Evolutionary conservation across 2,888 invertebrate genomes (phyloP).

Genomic region (Meloe dianella): DNA sequence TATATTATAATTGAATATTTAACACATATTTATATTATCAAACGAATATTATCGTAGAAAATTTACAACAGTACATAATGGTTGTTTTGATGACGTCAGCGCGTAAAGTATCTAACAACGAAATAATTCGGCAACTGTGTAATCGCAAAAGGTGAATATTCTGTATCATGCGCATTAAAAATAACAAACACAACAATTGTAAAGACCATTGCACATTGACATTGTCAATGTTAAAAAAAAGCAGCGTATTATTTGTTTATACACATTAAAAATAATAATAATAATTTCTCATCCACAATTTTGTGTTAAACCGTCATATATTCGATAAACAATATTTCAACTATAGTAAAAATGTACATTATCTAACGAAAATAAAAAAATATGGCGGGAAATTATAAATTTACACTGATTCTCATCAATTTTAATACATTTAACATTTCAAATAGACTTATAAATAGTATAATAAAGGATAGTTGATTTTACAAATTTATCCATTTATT

Average conservation of each 20-base stretch:
- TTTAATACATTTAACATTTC: neutral
- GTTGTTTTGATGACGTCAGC: slow-evolving; percentile 9
- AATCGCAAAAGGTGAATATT: slow-evolving; percentile 11
- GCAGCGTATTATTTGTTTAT: neutral
- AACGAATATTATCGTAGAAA: neutral
- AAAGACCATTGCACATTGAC: neutral
- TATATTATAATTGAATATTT: neutral
- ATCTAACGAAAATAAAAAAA: neutral
- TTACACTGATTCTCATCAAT: neutral
- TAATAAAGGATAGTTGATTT: too few species aligned
- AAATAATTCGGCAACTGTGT: slow-evolving; percentile 12
- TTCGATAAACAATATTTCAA: neutral
- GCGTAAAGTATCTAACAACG: slow-evolving; percentile 2
- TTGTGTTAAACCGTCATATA: neutral
- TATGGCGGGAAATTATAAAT: slow-evolving; percentile 6
- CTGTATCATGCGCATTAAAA: slow-evolving; percentile 8
- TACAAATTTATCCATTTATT: too few species aligned
- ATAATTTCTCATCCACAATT: neutral
- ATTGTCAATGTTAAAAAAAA: neutral
- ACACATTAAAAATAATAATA: neutral
- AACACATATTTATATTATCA: neutral
- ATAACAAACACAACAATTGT: neutral
- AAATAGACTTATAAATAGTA: neutral
- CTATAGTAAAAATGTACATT: neutral
- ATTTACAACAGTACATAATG: neutral